Base-by-base conservation (phyloP, 2,888 invertebrate species). In the Orthonychiurus folsomi region DNA sequence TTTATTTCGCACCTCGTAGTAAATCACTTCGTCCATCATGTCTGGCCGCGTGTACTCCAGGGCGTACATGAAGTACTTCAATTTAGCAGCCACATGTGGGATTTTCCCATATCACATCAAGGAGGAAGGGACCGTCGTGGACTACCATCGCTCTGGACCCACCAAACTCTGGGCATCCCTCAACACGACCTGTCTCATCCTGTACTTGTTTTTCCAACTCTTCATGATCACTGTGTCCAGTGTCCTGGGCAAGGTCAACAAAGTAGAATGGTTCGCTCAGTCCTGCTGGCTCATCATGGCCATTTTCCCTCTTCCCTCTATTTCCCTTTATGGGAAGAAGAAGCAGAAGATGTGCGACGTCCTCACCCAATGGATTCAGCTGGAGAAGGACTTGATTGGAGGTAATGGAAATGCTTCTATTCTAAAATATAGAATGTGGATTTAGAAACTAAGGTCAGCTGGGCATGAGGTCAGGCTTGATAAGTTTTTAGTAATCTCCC, bases 231-330 rank as follows among this genome's bases (percentile, higher is more conserved):
- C 71, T 2, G 64, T 71, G 23, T 64, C 63, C 23, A 62, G 62
- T 15, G 69, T 71, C 26, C 53, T 71, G 63, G 71, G 71, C 1
- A 61, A 65, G n/a, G 71, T 69, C 23, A 67, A 71, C 62, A 71
- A 71, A 59, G 60, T 71, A 1, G 71, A 69, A 50, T 71, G 71
- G 71, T 71, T 71, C 65, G 64, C 66, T 12, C 71, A 71, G 56
- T 62, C 62, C 18, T 71, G 71, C 61, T 71, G 71, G 71, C 67
- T 71, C 57, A 71, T 71, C 63, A 69, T 71, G 68, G 66, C 67
- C 21, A 61, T 71, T 5, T 71, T 71, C 57, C 71, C 71, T 0
- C 61, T 71, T 9, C 71, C 71, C 12, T 65, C 63, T 24, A 65
- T 71, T 59, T 62, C 62, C n/a, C 64, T 71, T 28, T 71, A 71